A percentile compares a stretch with the other conserved stretches of the same genome.
Evolutionary conservation across 2,888 invertebrate species (phyloP).

Genomic region (Dynastes tityus): DNA sequence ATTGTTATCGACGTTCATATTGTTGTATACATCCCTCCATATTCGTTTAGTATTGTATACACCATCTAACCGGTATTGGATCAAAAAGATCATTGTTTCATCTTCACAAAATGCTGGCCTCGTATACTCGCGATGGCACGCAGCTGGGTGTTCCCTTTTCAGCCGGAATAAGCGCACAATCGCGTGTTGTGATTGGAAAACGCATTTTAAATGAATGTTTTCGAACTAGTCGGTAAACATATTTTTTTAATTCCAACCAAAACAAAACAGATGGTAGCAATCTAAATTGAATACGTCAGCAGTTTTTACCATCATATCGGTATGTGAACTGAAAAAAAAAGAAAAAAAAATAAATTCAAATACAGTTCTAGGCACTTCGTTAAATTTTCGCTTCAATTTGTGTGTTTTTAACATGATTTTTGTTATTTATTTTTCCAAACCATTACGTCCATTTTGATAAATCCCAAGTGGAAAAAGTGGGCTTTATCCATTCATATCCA

Average conservation of each 20-base stretch:
- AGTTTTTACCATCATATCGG: conserved; percentile 4
- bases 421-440: neutral
- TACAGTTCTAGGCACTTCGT: neutral
- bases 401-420: neutral
- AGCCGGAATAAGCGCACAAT: conserved; percentile 7
- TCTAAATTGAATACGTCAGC: conserved; percentile 19
- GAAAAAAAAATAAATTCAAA: conserved; percentile 3
- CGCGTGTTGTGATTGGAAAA: conserved; percentile 32
- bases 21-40: neutral
- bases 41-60: conserved; percentile 22
- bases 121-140: neutral
- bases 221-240: neutral
- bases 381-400: neutral
- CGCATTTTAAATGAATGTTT: conserved; percentile 25
- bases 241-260: neutral
- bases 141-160: neutral
- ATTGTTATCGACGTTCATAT: neutral
- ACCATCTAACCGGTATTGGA: conserved; percentile 26
- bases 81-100: conserved; percentile 40
- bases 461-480: neutral
- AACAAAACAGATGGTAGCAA: conserved; percentile 10
- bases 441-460: neutral
- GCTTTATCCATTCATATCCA: too few relatives aligned
- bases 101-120: conserved; percentile 23
- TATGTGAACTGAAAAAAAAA: neutral